phyloP scores from a whole-genome alignment of 2,113 vertebrate species.

The Telmatochromis sp. region DNA sequence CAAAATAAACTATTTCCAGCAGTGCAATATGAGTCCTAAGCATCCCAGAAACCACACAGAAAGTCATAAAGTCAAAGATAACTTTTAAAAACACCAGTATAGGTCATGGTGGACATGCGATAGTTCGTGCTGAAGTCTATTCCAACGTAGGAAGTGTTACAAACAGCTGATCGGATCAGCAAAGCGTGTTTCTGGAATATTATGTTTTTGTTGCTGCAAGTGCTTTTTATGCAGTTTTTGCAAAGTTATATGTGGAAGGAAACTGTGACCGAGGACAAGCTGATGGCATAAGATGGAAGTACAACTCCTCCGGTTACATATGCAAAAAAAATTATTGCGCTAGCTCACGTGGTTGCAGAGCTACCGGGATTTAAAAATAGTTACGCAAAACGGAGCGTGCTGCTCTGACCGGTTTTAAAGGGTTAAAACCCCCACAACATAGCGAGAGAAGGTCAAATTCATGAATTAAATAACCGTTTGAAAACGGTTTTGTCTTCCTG shows the following conservation, averaged over 20 bases:
- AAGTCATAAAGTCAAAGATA: too few relatives aligned
- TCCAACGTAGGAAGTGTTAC: accelerated
- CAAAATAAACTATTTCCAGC: too few relatives aligned
- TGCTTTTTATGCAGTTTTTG: too few relatives aligned
- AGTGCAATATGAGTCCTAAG: too few relatives aligned
- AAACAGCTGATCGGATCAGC: accelerated
- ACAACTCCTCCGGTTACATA: too few relatives aligned
- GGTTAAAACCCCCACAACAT: not conserved
- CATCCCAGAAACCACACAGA: too few relatives aligned
- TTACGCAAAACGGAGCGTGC: too few relatives aligned
- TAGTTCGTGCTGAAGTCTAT: accelerated
- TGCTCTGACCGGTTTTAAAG: accelerated
- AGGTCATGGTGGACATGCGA: accelerated
- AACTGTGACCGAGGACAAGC: too few relatives aligned
- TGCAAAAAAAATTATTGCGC: accelerated
- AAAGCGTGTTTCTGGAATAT: too few relatives aligned
- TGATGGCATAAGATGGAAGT: too few relatives aligned
- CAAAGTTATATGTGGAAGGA: accelerated
- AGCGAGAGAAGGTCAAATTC: not conserved
- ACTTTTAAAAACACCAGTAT: too few relatives aligned
- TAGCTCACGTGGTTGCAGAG: accelerated
- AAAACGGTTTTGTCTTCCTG: not conserved
- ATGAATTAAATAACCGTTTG: not conserved
- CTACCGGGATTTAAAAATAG: accelerated
- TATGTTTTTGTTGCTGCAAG: too few relatives aligned